Base-by-base conservation (phyloP, 2,113 vertebrate genomes). In the Pterocles burchelli region DNA sequence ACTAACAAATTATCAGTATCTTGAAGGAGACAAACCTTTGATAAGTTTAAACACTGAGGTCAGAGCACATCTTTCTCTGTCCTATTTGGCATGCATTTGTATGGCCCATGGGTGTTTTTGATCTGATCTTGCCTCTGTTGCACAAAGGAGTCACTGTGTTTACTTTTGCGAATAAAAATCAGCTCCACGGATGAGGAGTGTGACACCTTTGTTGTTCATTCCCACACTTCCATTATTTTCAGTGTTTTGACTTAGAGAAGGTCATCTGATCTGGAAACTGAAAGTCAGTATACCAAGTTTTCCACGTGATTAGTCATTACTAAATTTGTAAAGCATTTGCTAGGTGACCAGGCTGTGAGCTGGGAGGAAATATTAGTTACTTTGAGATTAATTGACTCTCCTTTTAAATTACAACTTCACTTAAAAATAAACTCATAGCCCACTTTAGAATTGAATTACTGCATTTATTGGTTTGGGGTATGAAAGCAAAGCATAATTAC, bases 351-450 rank as follows among this genome's bases (percentile, higher is more conserved):
- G 33, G n/a, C n/a, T 75, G 15, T 45, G 17, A 87, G 8, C 9
- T 34, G 46, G 13, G 34, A 85, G 45, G 31, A 89, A 84, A 24
- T 49, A 45, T 6, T 48, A 70, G 59, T 66, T 67, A 67, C 28
- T 65, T 74, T 29, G 28, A 87, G 71, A 81, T 84, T 77, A 78
- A 61, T 55, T 89, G 55, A 84, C 85, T 93, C 68, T 79, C 13
- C 43, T 92, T 96, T 95, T 92, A 91, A 95, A 83, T 49, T 51
- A 59, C 4, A 24, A 7, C 45, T 90, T 96, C 7, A 55, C 91
- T 66, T 88, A 88, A 89, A 95, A 88, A 71, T 36, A 75, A 65
- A 49, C 75, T 29, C 3, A 9, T 54, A 84, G 43, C 31, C 88
- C 17, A 78, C 33, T 86, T 91, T 25, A 73, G 77, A 91, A 63